phyloP scores from a whole-genome alignment of 2,113 vertebrate species.

The Pteruthius melanotis region DNA sequence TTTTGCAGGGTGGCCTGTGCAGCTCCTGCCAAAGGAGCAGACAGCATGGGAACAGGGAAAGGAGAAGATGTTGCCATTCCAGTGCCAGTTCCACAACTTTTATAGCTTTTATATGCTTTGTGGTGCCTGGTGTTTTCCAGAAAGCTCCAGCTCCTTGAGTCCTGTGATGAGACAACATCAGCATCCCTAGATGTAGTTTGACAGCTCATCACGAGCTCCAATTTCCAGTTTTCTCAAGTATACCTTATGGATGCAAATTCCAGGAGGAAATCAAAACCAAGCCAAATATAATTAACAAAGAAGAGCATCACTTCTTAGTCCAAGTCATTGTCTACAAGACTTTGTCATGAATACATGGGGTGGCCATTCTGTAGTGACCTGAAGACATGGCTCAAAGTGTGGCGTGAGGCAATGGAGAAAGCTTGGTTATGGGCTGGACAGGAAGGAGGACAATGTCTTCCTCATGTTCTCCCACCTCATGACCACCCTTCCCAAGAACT shows the following conservation, averaged over 20 bases:
- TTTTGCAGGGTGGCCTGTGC: neutral
- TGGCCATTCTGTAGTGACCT: neutral
- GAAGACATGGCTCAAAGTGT: neutral
- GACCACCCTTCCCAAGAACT: neutral
- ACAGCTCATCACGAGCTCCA: neutral
- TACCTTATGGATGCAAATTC: neutral
- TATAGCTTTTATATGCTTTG: neutral
- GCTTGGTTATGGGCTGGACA: neutral
- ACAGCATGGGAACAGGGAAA: neutral
- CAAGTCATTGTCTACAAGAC: neutral
- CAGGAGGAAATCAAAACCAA: neutral
- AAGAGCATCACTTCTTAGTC: neutral
- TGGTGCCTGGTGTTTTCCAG: neutral
- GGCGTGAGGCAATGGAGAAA: accelerated
- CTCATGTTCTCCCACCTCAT: neutral
- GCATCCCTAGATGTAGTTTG: neutral
- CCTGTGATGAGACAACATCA: neutral
- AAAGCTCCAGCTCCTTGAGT: neutral
- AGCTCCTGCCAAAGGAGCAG: neutral
- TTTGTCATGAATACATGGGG: neutral
- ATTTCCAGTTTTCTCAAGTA: neutral
- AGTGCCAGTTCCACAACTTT: neutral
- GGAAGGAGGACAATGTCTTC: neutral
- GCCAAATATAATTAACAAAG: neutral
- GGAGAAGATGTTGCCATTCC: accelerated